Evolutionary conservation across 2,888 invertebrate genomes (phyloP).

Genomic region (Ditylenchus weischeri): DNA sequence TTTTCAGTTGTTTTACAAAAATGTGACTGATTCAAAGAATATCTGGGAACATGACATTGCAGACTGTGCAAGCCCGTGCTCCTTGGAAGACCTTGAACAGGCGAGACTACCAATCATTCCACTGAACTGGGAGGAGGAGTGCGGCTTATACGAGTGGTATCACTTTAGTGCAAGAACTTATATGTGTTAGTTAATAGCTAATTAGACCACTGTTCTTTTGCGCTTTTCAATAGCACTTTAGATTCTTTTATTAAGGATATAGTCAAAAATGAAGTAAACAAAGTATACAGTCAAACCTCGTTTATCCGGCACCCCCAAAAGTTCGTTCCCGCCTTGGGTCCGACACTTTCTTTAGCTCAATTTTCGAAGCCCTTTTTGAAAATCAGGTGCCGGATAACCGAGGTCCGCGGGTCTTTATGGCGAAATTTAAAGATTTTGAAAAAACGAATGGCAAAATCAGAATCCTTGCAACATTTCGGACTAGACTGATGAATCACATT

Average conservation of each 20-base stretch:
- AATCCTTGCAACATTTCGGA: too few relatives aligned
- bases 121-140: conserved; percentile 41
- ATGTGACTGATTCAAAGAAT: conserved; percentile 44
- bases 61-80: conserved; percentile 44
- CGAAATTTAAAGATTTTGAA: too few relatives aligned
- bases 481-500: too few relatives aligned
- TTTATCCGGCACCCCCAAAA: too few relatives aligned
- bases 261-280: too few relatives aligned
- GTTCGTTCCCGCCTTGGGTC: too few relatives aligned
- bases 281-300: too few relatives aligned
- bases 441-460: too few relatives aligned
- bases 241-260: background rate
- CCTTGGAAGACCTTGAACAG: conserved; percentile 35
- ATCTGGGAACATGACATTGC: conserved; percentile 44
- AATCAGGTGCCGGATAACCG: too few relatives aligned
- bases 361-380: too few relatives aligned
- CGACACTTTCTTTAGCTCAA: too few relatives aligned
- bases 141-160: conserved; percentile 35
- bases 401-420: too few relatives aligned
- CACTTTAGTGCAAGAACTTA: conserved; percentile 24
- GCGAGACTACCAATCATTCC: conserved; percentile 29
- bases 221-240: background rate
- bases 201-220: background rate
- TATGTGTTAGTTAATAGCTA: conserved; percentile 28
- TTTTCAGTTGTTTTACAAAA: conserved; percentile 50